phyloP scores from a whole-genome alignment of 2,113 vertebrate genomes.

The Eulemur rufifrons region DNA sequence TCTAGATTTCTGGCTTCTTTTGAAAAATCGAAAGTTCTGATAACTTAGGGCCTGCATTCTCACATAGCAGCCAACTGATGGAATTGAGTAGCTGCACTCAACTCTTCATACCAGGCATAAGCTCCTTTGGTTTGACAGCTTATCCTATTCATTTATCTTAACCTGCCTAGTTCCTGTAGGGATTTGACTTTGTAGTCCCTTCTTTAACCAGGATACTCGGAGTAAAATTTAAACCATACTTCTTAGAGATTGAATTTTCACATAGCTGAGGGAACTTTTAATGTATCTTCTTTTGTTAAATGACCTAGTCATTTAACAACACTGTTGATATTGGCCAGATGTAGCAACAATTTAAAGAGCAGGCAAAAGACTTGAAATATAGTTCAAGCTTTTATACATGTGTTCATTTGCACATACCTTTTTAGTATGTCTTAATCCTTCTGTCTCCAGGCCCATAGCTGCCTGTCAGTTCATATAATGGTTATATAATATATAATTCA shows the following conservation, averaged over 20 bases:
- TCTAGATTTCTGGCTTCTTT: constrained; percentile 20
- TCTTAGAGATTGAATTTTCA: constrained; percentile 25
- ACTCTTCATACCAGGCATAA: not conserved
- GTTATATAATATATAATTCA: not conserved
- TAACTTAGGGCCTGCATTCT: not conserved
- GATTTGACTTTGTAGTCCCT: not conserved
- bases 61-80: too few relatives aligned
- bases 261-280: not conserved
- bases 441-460: not conserved
- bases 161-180: not conserved
- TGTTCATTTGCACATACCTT: not conserved
- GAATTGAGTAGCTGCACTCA: not conserved
- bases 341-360: constrained; percentile 6
- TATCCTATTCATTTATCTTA: not conserved
- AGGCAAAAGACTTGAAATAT: not conserved
- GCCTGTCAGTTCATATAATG: not conserved
- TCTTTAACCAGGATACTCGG: not conserved
- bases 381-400: not conserved
- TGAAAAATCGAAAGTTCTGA: not conserved
- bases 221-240: not conserved
- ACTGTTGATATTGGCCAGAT: not conserved
- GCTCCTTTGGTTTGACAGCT: not conserved
- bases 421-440: not conserved
- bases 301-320: not conserved
- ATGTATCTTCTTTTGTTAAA: constrained; percentile 6